A percentile compares a stretch with the other conserved stretches of the same genome.
These are phyloP conservation scores for Gandaritis pyraliata DNA, from an alignment of 2,888 invertebrate species.

Conservation along the genomic window DNA sequence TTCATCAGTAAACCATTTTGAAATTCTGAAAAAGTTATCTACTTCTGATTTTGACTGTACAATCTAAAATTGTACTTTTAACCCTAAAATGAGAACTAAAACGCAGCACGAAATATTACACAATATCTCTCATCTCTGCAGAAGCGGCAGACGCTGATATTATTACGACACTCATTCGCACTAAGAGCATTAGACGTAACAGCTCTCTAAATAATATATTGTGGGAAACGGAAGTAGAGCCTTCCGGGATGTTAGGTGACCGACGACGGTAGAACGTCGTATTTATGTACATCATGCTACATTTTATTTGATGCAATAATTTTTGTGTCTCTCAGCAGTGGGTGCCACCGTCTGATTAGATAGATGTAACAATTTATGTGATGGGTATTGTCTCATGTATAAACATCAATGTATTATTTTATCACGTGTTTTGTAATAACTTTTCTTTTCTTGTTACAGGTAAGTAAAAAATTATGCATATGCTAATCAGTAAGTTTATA, in stretches of 20 bases:
- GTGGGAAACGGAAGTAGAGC: constrained; percentile 28
- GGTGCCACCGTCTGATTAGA: too few relatives aligned
- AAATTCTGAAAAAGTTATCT: too few relatives aligned
- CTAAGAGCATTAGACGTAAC: constrained; percentile 48
- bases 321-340: neutral
- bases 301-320: constrained; percentile 15
- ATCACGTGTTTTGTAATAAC: too few relatives aligned
- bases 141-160: constrained; percentile 25
- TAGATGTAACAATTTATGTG: too few relatives aligned
- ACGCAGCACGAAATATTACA: constrained; percentile 17
- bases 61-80: neutral
- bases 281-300: too few relatives aligned
- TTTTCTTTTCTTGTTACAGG: constrained; percentile 11
- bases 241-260: constrained; percentile 28
- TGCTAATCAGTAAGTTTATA: constrained; percentile 1
- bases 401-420: too few relatives aligned
- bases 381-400: too few relatives aligned
- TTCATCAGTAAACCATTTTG: too few relatives aligned
- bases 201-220: constrained; percentile 44
- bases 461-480: neutral
- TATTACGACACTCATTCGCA: constrained; percentile 39
- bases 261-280: constrained; percentile 13
- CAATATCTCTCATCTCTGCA: constrained; percentile 25
- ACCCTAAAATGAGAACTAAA: constrained; percentile 11
- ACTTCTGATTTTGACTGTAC: too few relatives aligned